These are phyloP conservation scores for Ormyrus rosae DNA, from an alignment of 2,888 invertebrate species.

Conservation along the genomic window DNA sequence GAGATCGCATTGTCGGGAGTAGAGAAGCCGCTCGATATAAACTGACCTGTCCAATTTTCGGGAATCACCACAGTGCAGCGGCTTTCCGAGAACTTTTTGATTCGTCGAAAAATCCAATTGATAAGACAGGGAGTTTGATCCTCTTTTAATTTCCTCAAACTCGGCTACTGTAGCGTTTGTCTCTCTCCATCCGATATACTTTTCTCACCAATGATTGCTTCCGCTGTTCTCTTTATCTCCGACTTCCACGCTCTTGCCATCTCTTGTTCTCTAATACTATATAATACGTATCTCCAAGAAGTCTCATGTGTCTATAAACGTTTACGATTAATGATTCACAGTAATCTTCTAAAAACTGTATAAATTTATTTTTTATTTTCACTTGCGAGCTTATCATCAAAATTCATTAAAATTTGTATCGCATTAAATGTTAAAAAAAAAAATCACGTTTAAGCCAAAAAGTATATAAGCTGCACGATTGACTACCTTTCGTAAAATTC, in stretches of 20 bases:
- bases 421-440: too few species aligned
- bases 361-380: too few species aligned
- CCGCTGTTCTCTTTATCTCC: not conserved
- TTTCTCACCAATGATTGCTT: conserved; percentile 17
- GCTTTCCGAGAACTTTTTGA: conserved; percentile 16
- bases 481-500: not conserved
- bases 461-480: too few species aligned
- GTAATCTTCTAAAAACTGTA: too few species aligned
- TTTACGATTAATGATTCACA: too few species aligned
- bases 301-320: too few species aligned
- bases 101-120: conserved; percentile 47
- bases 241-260: not conserved
- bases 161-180: conserved; percentile 6
- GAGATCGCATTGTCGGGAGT: too few species aligned
- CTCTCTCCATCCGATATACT: not conserved
- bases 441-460: too few species aligned
- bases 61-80: not conserved
- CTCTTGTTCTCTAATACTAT: not conserved
- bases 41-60: not conserved
- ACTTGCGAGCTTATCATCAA: too few species aligned
- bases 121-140: conserved; percentile 41
- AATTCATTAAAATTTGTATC: too few species aligned
- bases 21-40: not conserved
- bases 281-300: too few species aligned
- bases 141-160: conserved; percentile 32